Evolutionary conservation across 2,797 vertebrate species (phyloP).

Genomic region (Steatocranus sp.): DNA sequence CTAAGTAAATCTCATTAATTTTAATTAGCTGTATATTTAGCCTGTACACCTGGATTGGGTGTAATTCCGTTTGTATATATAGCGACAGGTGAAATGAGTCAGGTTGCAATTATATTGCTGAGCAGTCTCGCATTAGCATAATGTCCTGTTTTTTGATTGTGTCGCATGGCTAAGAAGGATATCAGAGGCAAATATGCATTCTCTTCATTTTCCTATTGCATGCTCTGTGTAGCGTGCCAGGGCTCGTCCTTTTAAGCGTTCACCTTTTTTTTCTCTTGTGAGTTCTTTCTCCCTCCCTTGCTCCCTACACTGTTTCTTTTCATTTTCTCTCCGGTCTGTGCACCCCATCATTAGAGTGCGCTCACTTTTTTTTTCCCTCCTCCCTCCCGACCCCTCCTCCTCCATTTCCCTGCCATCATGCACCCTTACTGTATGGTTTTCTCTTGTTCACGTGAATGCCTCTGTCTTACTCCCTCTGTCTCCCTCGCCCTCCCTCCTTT

Average conservation of each 20-base stretch:
- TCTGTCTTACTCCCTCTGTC: constrained; percentile 35
- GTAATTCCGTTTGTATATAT: constrained; percentile 50
- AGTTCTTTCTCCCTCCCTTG: not conserved
- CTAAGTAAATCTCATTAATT: constrained; percentile 76
- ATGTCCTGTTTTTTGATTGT: constrained; percentile 55
- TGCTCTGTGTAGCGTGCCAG: constrained; percentile 24
- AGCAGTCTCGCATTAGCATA: constrained; percentile 52
- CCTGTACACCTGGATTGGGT: constrained; percentile 65
- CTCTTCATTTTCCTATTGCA: constrained; percentile 42
- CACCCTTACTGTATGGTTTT: constrained; percentile 52
- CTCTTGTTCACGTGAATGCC: constrained; percentile 42
- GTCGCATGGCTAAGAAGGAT: constrained; percentile 46
- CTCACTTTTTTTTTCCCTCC: not conserved
- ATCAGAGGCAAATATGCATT: constrained; percentile 50
- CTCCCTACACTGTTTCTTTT: constrained; percentile 13
- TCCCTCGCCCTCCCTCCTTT: constrained; percentile 47
- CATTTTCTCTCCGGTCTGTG: constrained; percentile 41
- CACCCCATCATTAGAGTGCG: constrained; percentile 47
- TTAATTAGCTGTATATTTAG: constrained; percentile 77
- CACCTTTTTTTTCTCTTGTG: constrained; percentile 18
- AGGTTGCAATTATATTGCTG: constrained; percentile 45
- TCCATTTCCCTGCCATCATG: constrained; percentile 25
- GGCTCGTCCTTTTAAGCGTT: constrained; percentile 35
- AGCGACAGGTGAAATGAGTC: constrained; percentile 49
- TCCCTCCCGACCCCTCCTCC: constrained; percentile 1